These are phyloP conservation scores for Chaetoderma sp. DNA, from an alignment of 2,888 invertebrate genomes.

Conservation along the genomic window DNA sequence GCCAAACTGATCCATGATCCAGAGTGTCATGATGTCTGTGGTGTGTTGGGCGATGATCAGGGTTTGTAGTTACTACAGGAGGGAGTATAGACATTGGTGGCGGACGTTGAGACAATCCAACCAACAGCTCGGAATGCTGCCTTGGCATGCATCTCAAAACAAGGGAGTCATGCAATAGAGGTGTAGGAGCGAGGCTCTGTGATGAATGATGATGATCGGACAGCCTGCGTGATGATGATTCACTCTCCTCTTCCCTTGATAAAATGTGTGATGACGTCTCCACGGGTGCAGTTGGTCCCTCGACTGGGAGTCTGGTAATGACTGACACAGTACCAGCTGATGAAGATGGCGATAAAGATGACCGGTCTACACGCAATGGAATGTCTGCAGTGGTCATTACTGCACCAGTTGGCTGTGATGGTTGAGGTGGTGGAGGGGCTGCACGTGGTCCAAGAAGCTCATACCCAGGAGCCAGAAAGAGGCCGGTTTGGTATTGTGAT, in stretches of 20 bases:
- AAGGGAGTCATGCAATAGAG: slow-evolving; percentile 29
- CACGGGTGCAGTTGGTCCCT: too few species aligned
- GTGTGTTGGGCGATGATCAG: slow-evolving; percentile 31
- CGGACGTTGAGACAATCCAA: slow-evolving; percentile 32
- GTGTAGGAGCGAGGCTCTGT: too few species aligned
- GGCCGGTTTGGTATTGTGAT: slow-evolving; percentile 54
- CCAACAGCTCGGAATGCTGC: slow-evolving; percentile 16
- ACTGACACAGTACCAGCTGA: too few species aligned
- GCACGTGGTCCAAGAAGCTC: slow-evolving; percentile 44
- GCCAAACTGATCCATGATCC: slow-evolving; percentile 48
- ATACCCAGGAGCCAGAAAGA: slow-evolving; percentile 50
- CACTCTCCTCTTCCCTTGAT: slow-evolving; percentile 18
- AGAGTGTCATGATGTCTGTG: slow-evolving; percentile 34
- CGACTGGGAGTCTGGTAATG: too few species aligned
- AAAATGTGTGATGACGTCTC: too few species aligned
- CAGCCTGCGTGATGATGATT: slow-evolving; percentile 21
- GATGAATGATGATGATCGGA: too few species aligned
- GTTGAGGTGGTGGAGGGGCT: too few species aligned
- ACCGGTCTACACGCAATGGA: slow-evolving; percentile 9
- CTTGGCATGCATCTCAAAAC: too few species aligned
- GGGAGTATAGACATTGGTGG: too few species aligned
- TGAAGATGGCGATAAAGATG: too few species aligned
- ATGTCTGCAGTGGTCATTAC: slow-evolving; percentile 28
- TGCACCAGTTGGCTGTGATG: slow-evolving; percentile 31
- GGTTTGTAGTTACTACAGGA: too few species aligned